These are phyloP conservation scores for Crambe crambe DNA, from an alignment of 37 sponge, comb jelly and placozoan genomes.

Conservation along the genomic window DNA sequence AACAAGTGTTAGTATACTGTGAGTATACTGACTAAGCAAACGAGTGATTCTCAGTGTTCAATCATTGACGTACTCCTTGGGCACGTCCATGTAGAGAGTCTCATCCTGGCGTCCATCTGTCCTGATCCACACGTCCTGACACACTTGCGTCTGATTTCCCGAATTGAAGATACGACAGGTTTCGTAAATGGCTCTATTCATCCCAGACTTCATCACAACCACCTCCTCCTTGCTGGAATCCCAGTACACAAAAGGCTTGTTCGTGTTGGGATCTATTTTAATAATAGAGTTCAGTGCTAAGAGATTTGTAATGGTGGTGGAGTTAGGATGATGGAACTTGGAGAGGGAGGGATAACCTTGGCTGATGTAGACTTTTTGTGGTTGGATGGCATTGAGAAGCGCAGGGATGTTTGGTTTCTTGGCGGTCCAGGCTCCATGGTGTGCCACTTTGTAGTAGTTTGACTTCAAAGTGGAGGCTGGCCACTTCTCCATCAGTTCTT, in stretches of 20 bases:
- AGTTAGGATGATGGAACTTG: slow-evolving; percentile 25
- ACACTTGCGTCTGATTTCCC: not conserved
- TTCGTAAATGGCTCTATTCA: slow-evolving; percentile 16
- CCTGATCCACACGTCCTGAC: slow-evolving; percentile 25
- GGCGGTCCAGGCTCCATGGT: slow-evolving; percentile 43
- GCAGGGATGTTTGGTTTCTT: slow-evolving; percentile 20
- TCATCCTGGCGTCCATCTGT: slow-evolving; percentile 1
- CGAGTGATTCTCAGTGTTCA: not conserved
- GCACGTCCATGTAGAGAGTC: slow-evolving; percentile 1
- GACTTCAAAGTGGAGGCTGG: slow-evolving; percentile 13
- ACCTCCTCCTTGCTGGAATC: not conserved
- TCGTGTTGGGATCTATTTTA: not conserved
- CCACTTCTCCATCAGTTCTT: not conserved
- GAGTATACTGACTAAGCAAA: not conserved
- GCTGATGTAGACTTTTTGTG: slow-evolving; percentile 24
- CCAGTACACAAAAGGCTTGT: slow-evolving; percentile 23
- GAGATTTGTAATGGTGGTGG: not conserved
- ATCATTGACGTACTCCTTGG: not conserved
- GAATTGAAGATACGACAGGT: not conserved
- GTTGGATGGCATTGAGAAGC: slow-evolving; percentile 1
- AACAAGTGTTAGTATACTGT: too few species aligned
- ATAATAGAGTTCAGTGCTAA: slow-evolving; percentile 5
- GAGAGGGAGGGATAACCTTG: slow-evolving; percentile 17
- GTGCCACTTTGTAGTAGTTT: slow-evolving; percentile 30
- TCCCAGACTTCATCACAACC: not conserved